Percentiles rank a stretch among this genome's conserved stretches.
Evolutionary conservation across 2,888 invertebrate species (phyloP).

Genomic region (Antheraea yamamai): DNA sequence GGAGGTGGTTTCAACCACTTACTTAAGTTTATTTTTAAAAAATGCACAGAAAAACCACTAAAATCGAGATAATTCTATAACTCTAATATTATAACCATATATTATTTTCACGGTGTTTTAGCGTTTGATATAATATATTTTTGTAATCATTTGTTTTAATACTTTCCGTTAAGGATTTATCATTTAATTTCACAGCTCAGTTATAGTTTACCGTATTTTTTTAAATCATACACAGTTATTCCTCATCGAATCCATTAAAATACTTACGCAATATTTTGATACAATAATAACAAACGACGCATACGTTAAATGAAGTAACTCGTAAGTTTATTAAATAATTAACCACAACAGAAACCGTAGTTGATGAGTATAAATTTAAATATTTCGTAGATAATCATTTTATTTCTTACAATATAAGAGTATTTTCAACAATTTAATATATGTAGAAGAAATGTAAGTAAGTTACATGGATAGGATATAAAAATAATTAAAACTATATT

Average conservation of each 20-base stretch:
- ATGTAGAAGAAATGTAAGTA: neutral
- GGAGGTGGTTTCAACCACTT: conserved; percentile 6
- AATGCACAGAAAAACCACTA: neutral
- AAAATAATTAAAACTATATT: neutral
- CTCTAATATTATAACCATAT: neutral
- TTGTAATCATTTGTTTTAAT: neutral
- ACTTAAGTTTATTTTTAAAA: neutral
- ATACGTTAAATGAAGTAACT: neutral
- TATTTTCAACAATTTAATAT: neutral
- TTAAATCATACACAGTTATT: neutral
- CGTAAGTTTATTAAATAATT: neutral
- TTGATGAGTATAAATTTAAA: neutral
- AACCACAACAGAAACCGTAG: neutral
- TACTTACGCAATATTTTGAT: neutral
- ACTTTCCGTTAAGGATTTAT: neutral
- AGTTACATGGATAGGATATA: neutral
- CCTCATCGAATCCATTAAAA: neutral
- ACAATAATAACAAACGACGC: neutral
- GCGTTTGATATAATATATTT: neutral
- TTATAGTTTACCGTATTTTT: neutral
- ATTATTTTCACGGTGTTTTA: neutral
- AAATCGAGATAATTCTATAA: neutral
- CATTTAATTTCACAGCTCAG: neutral
- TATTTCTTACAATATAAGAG: neutral
- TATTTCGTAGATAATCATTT: neutral